Evolutionary conservation across 2,888 invertebrate genomes (phyloP).

Genomic region (Bibio marci): DNA sequence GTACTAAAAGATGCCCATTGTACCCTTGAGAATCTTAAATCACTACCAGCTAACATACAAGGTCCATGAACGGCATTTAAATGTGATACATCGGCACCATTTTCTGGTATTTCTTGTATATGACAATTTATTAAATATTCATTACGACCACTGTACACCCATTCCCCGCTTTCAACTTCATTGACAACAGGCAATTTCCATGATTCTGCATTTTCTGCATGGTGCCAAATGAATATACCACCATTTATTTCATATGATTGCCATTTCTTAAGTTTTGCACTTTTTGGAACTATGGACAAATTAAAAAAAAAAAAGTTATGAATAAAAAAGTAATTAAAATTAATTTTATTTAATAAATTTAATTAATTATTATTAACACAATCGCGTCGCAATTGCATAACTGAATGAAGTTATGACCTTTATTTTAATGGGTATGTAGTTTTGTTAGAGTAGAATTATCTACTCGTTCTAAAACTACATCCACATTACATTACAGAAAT

Average conservation of each 20-base stretch:
- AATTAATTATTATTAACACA: too few relatives aligned
- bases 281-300: constrained; percentile 40
- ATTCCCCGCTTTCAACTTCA: constrained; percentile 35
- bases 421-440: too few relatives aligned
- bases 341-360: background rate
- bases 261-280: constrained; percentile 54
- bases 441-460: too few relatives aligned
- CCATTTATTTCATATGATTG: constrained; percentile 48
- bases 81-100: constrained; percentile 74
- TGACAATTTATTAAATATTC: constrained; percentile 63
- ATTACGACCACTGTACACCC: constrained; percentile 57
- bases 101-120: constrained; percentile 81
- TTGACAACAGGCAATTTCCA: constrained; percentile 46
- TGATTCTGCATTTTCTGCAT: constrained; percentile 52
- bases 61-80: constrained; percentile 57
- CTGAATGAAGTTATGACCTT: too few relatives aligned
- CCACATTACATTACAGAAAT: too few relatives aligned
- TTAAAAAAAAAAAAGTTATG: background rate
- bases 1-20: constrained; percentile 26
- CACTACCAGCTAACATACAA: constrained; percentile 34
- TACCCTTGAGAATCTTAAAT: constrained; percentile 21
- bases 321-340: constrained; percentile 4
- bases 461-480: too few relatives aligned
- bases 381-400: too few relatives aligned
- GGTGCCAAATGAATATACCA: constrained; percentile 68